phyloP scores from a whole-genome alignment of 2,888 invertebrate species.

The Tanypteryx hageni region DNA sequence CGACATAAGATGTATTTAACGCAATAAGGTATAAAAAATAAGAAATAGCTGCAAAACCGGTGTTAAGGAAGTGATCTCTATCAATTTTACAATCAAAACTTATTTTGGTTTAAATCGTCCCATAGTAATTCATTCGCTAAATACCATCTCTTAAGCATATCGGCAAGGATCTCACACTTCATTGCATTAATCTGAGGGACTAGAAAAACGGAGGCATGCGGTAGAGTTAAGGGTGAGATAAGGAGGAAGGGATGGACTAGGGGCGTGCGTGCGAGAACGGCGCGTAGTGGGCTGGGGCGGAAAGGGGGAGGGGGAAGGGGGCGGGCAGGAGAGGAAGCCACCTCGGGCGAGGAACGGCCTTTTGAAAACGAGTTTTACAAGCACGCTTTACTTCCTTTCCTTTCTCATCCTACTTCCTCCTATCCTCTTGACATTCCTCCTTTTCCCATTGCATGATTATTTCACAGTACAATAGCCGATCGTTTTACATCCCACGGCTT shows the following conservation, averaged over 20 bases:
- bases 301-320: not conserved
- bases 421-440: not conserved
- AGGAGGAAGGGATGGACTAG: not conserved
- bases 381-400: not conserved
- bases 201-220: not conserved
- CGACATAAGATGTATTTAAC: no score
- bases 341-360: not conserved
- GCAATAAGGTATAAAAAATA: no score
- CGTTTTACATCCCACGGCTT: not conserved
- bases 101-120: no score
- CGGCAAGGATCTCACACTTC: not conserved
- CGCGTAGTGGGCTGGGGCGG: not conserved
- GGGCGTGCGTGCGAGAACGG: not conserved
- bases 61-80: no score
- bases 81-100: no score
- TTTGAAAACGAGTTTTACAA: not conserved
- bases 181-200: not conserved
- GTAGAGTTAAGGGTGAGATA: not conserved
- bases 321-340: not conserved
- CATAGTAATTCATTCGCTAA: no score
- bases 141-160: not conserved
- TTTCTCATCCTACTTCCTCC: not conserved
- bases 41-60: no score
- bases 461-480: not conserved
- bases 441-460: constrained; percentile 6